Evolutionary conservation across 2,888 invertebrate genomes (phyloP).

Genomic region (Leptopilina myrica): DNA sequence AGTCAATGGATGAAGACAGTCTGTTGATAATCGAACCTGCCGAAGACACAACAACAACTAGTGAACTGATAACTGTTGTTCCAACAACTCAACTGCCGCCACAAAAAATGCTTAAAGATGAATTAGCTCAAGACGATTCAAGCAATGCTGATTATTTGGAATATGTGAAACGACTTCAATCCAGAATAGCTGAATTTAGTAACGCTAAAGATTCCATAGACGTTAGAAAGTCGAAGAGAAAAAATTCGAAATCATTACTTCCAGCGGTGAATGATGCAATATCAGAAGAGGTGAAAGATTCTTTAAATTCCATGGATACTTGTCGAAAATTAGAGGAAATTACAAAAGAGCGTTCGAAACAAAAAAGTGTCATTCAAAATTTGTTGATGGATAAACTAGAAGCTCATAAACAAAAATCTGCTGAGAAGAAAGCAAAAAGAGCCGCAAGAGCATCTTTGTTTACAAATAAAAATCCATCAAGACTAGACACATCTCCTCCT

Average conservation of each 20-base stretch:
- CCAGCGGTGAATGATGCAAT: constrained; percentile 78
- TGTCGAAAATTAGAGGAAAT: constrained; percentile 86
- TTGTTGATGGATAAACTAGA: constrained; percentile 89
- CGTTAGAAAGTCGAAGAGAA: constrained; percentile 80
- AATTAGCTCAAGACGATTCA: constrained; percentile 61
- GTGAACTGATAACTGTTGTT: constrained; percentile 78
- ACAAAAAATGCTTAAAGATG: neutral
- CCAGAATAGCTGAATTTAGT: constrained; percentile 84
- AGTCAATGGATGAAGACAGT: constrained; percentile 80
- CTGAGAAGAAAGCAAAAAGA: constrained; percentile 81
- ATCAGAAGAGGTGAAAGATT: constrained; percentile 75
- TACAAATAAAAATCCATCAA: constrained; percentile 63
- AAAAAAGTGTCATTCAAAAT: constrained; percentile 89
- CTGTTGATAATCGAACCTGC: constrained; percentile 79
- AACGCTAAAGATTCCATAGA: constrained; percentile 85
- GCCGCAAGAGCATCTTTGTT: constrained; percentile 79
- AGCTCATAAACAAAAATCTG: constrained; percentile 82
- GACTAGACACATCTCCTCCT: constrained; percentile 25
- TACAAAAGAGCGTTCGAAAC: constrained; percentile 87
- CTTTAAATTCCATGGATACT: constrained; percentile 71
- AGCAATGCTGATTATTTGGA: constrained; percentile 78
- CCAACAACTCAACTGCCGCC: constrained; percentile 75
- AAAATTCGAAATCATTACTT: constrained; percentile 76
- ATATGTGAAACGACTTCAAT: constrained; percentile 83
- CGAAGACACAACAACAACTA: constrained; percentile 79